phyloP scores from a whole-genome alignment of 2,113 vertebrate genomes.

The Tupaia tana region DNA sequence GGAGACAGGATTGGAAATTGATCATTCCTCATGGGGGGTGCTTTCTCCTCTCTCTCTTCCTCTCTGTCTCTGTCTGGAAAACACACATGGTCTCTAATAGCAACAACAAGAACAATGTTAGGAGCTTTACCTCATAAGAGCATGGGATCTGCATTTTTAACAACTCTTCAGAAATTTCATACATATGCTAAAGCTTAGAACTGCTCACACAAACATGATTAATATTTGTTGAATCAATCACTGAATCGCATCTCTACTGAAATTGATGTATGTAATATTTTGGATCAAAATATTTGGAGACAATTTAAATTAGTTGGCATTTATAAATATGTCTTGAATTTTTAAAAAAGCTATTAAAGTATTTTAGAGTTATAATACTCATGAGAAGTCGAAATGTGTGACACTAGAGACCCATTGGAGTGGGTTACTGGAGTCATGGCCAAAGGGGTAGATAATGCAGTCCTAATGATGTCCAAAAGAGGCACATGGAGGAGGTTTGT shows the following conservation, averaged over 20 bases:
- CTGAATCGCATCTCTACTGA: neutral
- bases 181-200: neutral
- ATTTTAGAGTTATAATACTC: too few relatives aligned
- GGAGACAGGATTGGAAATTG: too few relatives aligned
- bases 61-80: too few relatives aligned
- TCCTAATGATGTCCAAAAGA: neutral
- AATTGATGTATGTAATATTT: neutral
- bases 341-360: too few relatives aligned
- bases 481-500: accelerated
- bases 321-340: neutral
- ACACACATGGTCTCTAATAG: too few relatives aligned
- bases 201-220: neutral
- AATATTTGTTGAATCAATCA: neutral
- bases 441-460: neutral
- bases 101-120: neutral
- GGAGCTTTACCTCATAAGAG: neutral
- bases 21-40: too few relatives aligned
- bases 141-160: neutral
- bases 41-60: too few relatives aligned
- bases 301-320: neutral
- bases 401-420: neutral
- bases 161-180: neutral
- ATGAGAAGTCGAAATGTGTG: neutral
- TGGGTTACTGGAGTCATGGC: too few relatives aligned
- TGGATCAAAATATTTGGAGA: neutral